Evolutionary conservation across 2,888 invertebrate genomes (phyloP).

Genomic region (Lobophora halterata): DNA sequence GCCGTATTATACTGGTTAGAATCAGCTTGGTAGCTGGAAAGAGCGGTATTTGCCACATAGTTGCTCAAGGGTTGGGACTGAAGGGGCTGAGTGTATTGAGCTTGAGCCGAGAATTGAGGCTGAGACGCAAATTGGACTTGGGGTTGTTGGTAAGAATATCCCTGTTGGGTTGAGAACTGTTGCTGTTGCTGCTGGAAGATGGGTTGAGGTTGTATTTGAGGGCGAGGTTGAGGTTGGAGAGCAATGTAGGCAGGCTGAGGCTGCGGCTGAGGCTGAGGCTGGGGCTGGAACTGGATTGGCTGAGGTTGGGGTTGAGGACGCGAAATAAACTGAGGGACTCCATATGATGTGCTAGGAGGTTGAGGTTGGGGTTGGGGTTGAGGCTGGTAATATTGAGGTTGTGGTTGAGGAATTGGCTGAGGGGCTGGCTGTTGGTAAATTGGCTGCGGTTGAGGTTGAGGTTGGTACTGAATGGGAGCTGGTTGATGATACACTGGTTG

Average conservation of each 20-base stretch:
- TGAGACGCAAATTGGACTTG: conserved; percentile 31
- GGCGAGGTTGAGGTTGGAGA: conserved; percentile 33
- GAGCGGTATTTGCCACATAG: conserved; percentile 35
- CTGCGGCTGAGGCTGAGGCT: conserved; percentile 20
- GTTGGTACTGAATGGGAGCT: conserved; percentile 18
- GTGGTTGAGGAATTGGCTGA: conserved; percentile 23
- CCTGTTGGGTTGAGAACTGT: conserved; percentile 33
- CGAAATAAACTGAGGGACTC: no score
- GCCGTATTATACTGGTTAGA: conserved; percentile 54
- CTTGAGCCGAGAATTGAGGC: conserved; percentile 18
- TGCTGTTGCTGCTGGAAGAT: conserved; percentile 33
- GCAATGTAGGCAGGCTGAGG: conserved; percentile 24
- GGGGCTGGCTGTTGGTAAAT: conserved; percentile 19
- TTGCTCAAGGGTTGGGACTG: conserved; percentile 41
- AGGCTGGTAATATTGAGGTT: conserved; percentile 32
- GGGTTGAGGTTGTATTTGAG: conserved; percentile 24
- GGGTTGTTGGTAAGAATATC: conserved; percentile 32
- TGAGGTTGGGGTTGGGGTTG: conserved; percentile 24
- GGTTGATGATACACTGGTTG: conserved; percentile 22
- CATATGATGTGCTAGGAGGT: conserved; percentile 1
- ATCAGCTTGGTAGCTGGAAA: conserved; percentile 67
- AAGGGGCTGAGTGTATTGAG: conserved; percentile 34
- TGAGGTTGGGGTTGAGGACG: conserved; percentile 27
- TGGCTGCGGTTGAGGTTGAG: conserved; percentile 13
- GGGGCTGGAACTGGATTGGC: conserved; percentile 17